Base-by-base conservation (phyloP, 2,797 vertebrate genomes). In the Gobio occitaniae region DNA sequence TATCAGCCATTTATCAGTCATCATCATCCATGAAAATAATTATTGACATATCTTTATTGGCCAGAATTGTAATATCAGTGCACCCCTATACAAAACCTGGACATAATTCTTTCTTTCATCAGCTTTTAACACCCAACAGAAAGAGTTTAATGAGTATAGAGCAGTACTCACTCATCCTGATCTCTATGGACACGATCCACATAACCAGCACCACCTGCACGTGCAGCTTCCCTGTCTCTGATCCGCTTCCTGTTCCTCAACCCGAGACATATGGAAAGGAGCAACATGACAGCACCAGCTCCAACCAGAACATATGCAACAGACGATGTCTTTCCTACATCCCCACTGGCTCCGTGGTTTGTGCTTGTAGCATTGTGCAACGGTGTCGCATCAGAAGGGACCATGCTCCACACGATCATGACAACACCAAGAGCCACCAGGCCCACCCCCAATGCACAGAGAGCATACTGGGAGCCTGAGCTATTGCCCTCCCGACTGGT, bases 371-470 rank as follows among this genome's bases (percentile, higher is more conserved):
- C 93, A 88, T 94, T 94, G 6, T 65, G 47, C 7, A 6, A 1
- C 86, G 91, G 93, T 1, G 76, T 66, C 0, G 61, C 0, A 0
- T 90, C 3, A 19, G 93, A 90, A 0, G 98, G 98, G 13, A 98
- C 96, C 54, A 98, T 92, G 83, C 96, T 98, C 98, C 98, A 99
- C 78, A 99, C 95, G 0, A 98, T 98, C 98, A 99, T 98, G 89
- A 99, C 95, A 32, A 98, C 91, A 12, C 98, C 98, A 0, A 99
- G 95, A 3, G 97, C 95, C 0, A 98, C 93, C 91, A 99, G 96
- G 0, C 98, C 98, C 82, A 99, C 92, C 66, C 97, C 98, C 21
- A 99, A 96, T 10, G 98, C 97, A 0, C 97, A 98, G 87, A 99
- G 95, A 0, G 98, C 98, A 0, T 99, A 99, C 93, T 98, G 97